Base-by-base conservation (phyloP, 2,888 invertebrate species). In the Acleris laterana region DNA sequence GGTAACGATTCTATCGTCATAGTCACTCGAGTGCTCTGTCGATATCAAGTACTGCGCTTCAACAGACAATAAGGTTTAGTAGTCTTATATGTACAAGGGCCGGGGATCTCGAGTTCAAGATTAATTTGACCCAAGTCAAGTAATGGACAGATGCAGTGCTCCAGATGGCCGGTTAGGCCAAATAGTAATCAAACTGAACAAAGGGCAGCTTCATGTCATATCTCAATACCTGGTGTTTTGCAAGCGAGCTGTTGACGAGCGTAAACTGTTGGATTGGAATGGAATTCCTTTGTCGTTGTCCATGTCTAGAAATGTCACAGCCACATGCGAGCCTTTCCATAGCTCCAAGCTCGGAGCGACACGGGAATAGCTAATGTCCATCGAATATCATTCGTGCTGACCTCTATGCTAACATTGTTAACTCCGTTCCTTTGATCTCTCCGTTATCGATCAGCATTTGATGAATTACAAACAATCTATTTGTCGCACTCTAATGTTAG, bases 61-160 rank as follows among this genome's bases (percentile, higher is more conserved):
- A 61, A 38, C 57, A 19, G 38, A 50, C 42, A 44, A 25, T 61
- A 52, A 44, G 28, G 58, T 51, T 64, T 48, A 66, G 59, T 49
- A 60, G 55, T 50, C 56, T 61, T 38, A n/a, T n/a, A n/a, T n/a
- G n/a, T n/a, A 49, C 19, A 48, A 51, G 65, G 59, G 61, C 61
- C 56, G 38, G 19, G 38, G 48, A 46, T 66, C 51, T 57, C 51
- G 44, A 62, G 60, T 44, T 66, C 61, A 52, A 52, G 66, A 66
- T 66, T 66, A 62, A 66, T 66, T 62, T 66, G 52, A 62, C 62
- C 66, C 62, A 38, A 51, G 66, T 52, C 62, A 38, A 51, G 66
- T 52, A 62, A 62, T 51, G 44, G 62, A 57, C 66, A 66, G 66
- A 61, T 66, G 65, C 56, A 61, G 38, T 32, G 42, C 62, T 64